Conservation (phyloP, 2,797 vertebrate species). For the Tragelaphus oryx region DNA sequence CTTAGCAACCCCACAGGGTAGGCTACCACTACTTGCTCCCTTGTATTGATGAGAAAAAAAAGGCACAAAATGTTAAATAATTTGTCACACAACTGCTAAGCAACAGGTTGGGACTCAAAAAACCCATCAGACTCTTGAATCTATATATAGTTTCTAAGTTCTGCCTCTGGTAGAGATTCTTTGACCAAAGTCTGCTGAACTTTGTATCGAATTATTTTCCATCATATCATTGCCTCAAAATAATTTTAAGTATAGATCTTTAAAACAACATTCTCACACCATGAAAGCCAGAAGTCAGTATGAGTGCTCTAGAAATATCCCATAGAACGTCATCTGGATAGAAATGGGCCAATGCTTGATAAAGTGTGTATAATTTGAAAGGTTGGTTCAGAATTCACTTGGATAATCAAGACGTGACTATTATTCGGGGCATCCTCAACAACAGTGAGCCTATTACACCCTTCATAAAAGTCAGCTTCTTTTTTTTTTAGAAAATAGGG, state of each 20-base stretch:
- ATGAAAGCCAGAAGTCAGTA: not conserved
- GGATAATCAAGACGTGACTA: not conserved
- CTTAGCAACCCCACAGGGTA: not conserved
- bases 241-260: constrained; percentile 14
- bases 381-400: not conserved
- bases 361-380: not conserved
- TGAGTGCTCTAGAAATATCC: not conserved
- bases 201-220: not conserved
- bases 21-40: not conserved
- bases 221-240: not conserved
- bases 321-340: not conserved
- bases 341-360: not conserved
- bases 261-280: not conserved
- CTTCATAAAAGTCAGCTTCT: not conserved
- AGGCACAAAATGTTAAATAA: not conserved
- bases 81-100: not conserved
- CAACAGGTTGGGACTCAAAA: not conserved
- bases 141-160: not conserved
- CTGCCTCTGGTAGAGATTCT: not conserved
- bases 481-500: not conserved
- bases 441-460: not conserved
- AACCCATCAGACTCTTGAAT: not conserved
- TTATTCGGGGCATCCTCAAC: not conserved
- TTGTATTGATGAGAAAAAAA: not conserved
- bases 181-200: not conserved